Evolutionary conservation across 2,888 invertebrate species (phyloP).

Genomic region (Phyto melanocephala): DNA sequence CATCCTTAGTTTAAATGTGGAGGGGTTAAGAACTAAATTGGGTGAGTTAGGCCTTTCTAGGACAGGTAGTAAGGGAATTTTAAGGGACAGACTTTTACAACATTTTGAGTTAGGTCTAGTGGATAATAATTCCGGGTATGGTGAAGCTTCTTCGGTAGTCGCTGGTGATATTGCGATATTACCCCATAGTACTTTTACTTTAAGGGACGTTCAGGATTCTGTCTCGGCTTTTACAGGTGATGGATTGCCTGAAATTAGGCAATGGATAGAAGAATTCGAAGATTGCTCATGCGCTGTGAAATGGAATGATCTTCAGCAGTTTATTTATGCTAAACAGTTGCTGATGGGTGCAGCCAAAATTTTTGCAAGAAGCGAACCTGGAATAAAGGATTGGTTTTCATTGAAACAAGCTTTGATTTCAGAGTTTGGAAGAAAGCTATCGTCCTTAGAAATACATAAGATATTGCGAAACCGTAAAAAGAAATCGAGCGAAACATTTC

Average conservation of each 20-base stretch:
- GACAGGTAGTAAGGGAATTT: not conserved
- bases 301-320: constrained; percentile 44
- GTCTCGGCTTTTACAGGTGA: not conserved
- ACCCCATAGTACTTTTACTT: not conserved
- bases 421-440: constrained; percentile 27
- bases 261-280: not conserved
- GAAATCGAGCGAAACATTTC: not conserved
- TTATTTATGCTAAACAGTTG: constrained; percentile 55
- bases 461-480: constrained; percentile 34
- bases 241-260: not conserved
- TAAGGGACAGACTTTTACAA: not conserved
- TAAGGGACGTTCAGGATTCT: not conserved
- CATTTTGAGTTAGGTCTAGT: not conserved
- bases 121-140: not conserved
- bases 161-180: not conserved
- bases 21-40: constrained; percentile 3
- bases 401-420: not conserved
- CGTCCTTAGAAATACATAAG: constrained; percentile 34
- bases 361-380: not conserved
- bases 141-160: not conserved
- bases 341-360: constrained; percentile 40
- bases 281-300: not conserved
- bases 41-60: not conserved
- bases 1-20: constrained; percentile 11
- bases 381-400: not conserved